phyloP scores from a whole-genome alignment of 2,113 vertebrate species.

The Gadus chalcogrammus region DNA sequence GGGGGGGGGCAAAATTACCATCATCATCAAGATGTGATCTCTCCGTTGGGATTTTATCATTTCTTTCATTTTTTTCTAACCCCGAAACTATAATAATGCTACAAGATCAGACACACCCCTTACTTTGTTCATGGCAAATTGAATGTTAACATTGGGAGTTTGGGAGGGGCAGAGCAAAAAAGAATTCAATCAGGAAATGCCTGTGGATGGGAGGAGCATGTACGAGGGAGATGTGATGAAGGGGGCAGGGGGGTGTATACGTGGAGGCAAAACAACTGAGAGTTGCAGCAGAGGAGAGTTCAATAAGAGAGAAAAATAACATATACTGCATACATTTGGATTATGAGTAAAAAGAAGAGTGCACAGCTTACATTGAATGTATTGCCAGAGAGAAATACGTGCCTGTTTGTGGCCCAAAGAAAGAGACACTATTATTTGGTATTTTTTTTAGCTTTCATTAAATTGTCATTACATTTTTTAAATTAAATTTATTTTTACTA shows the following conservation, averaged over 20 bases:
- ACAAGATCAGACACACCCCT: slow-evolving; percentile 35
- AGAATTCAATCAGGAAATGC: slow-evolving; percentile 36
- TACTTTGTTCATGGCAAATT: slow-evolving; percentile 47
- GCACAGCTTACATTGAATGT: too few species aligned
- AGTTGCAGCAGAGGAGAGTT: neutral
- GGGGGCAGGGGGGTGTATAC: slow-evolving; percentile 11
- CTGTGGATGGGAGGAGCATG: slow-evolving; percentile 36
- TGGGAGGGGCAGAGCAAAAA: slow-evolving; percentile 12
- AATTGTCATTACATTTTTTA: too few species aligned
- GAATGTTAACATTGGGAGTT: slow-evolving; percentile 41
- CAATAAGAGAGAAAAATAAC: neutral
- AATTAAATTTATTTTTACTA: too few species aligned
- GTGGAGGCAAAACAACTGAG: neutral
- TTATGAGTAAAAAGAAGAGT: too few species aligned
- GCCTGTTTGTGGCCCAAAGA: too few species aligned
- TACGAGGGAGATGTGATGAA: slow-evolving; percentile 38
- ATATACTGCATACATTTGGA: neutral
- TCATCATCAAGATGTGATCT: slow-evolving; percentile 41
- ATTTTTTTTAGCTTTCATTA: too few species aligned
- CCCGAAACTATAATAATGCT: slow-evolving; percentile 30
- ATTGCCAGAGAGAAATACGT: too few species aligned
- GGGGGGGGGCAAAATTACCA: slow-evolving; percentile 39
- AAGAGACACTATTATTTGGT: too few species aligned
- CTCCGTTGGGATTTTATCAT: neutral
- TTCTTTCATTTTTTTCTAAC: slow-evolving; percentile 7